Conservation (phyloP, 1,140 invertebrate species). For the Calycopis cecrops region DNA sequence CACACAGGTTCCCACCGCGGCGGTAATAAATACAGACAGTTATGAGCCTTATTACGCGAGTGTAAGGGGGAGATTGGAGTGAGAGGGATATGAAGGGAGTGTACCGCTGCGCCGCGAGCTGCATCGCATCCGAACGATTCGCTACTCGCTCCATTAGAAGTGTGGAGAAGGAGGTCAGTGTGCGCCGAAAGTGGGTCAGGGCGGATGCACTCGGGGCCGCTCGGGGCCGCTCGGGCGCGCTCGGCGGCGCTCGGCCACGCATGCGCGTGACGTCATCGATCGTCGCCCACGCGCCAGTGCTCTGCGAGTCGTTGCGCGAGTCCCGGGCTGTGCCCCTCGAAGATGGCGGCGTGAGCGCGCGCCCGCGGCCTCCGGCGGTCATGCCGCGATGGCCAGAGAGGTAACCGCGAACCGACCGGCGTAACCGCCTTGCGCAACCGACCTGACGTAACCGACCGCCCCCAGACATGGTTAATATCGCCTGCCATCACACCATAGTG, state of each 20-base stretch:
- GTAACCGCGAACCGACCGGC: slow-evolving; percentile 54
- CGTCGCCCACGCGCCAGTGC: slow-evolving; percentile 63
- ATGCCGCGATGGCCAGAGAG: slow-evolving; percentile 76
- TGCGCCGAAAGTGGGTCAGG: slow-evolving; percentile 62
- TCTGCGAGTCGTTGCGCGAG: slow-evolving; percentile 58
- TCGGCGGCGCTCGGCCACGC: slow-evolving; percentile 41
- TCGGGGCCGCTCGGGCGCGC: slow-evolving; percentile 32
- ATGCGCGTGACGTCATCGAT: slow-evolving; percentile 58
- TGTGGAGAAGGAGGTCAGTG: slow-evolving; percentile 55
- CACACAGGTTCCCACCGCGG: background rate
- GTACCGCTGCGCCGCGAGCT: slow-evolving; percentile 25
- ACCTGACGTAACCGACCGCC: slow-evolving; percentile 36
- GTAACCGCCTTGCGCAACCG: slow-evolving; percentile 48
- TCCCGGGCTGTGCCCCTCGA: slow-evolving; percentile 60
- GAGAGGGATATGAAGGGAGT: slow-evolving; percentile 15
- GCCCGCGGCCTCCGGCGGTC: slow-evolving; percentile 71
- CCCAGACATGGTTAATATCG: slow-evolving; percentile 47
- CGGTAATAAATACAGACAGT: background rate
- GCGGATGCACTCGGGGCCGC: slow-evolving; percentile 38
- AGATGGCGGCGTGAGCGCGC: slow-evolving; percentile 70
- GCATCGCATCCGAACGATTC: slow-evolving; percentile 37
- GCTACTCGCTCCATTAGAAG: slow-evolving; percentile 42
- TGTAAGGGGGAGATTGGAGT: slow-evolving; percentile 21
- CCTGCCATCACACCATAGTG: slow-evolving; percentile 19
- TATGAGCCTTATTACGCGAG: background rate